These are phyloP conservation scores for Heliothis subflexa DNA, from an alignment of 1,140 invertebrate species.

Conservation along the genomic window DNA sequence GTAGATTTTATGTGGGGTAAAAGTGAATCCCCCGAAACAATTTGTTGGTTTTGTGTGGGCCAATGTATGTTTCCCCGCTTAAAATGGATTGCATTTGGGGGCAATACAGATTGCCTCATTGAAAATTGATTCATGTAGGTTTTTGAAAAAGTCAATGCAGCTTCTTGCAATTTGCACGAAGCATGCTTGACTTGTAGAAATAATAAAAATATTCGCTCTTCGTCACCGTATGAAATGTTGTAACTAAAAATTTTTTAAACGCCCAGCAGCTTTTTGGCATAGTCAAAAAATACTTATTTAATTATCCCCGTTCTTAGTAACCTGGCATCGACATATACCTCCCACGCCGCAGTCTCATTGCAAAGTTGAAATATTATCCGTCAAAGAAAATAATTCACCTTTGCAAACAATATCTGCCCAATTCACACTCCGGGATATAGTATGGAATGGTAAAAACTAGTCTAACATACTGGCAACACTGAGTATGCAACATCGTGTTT, in stretches of 20 bases:
- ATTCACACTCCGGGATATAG: slow-evolving; percentile 42
- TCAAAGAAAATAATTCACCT: slow-evolving; percentile 26
- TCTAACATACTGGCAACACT: slow-evolving; percentile 39
- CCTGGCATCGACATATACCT: not conserved
- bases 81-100: too few relatives aligned
- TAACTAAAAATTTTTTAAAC: not conserved
- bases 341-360: slow-evolving; percentile 45
- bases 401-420: slow-evolving; percentile 39
- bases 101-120: too few relatives aligned
- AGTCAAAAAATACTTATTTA: too few relatives aligned
- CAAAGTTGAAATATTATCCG: slow-evolving; percentile 27
- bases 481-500: not conserved
- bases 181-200: too few relatives aligned
- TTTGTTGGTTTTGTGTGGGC: not conserved
- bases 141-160: too few relatives aligned
- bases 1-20: not conserved
- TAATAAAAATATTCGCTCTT: too few relatives aligned
- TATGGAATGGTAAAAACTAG: slow-evolving; percentile 42
- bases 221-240: not conserved
- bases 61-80: too few relatives aligned
- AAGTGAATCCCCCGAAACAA: too few relatives aligned
- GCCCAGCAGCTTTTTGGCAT: not conserved
- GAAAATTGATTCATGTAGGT: too few relatives aligned
- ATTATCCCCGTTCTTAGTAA: not conserved
- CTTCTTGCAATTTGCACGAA: too few relatives aligned